Evolutionary conservation across 2,113 vertebrate genomes (phyloP).

Genomic region (Triplophysa siluroides): DNA sequence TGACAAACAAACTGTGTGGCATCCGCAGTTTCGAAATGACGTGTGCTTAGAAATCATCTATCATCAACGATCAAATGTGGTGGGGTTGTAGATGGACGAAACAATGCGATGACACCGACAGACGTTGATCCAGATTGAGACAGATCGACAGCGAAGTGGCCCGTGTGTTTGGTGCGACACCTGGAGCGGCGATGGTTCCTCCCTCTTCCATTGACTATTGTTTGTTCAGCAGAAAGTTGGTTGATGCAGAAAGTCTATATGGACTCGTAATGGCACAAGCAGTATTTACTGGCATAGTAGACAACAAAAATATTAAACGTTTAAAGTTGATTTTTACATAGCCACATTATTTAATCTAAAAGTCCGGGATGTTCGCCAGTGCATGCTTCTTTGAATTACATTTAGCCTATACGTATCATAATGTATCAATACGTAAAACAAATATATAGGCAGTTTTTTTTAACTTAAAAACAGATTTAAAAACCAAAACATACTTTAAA

Average conservation of each 20-base stretch:
- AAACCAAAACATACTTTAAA: too few relatives aligned
- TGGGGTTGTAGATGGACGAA: not conserved
- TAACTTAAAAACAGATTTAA: too few relatives aligned
- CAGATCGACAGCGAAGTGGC: conserved; percentile 29
- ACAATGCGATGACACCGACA: conserved; percentile 22
- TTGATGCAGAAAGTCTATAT: conserved; percentile 69
- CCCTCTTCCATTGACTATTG: conserved; percentile 78
- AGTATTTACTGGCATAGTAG: not conserved
- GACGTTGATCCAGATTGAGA: conserved; percentile 34
- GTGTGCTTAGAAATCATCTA: not conserved
- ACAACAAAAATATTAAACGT: not conserved
- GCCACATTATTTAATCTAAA: too few relatives aligned
- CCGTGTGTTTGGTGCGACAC: conserved; percentile 49
- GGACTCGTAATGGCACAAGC: not conserved
- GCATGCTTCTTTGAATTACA: too few relatives aligned
- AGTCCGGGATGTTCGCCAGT: too few relatives aligned
- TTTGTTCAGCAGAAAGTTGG: conserved; percentile 78
- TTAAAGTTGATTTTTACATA: too few relatives aligned
- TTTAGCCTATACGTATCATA: too few relatives aligned
- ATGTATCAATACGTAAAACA: too few relatives aligned
- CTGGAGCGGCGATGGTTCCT: conserved; percentile 67
- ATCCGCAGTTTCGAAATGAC: conserved; percentile 28
- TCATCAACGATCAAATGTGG: not conserved
- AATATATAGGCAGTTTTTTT: too few relatives aligned
- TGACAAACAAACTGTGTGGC: conserved; percentile 31